These are phyloP conservation scores for Myripristis jacobus DNA, from an alignment of 2,797 vertebrate genomes.

Conservation along the genomic window DNA sequence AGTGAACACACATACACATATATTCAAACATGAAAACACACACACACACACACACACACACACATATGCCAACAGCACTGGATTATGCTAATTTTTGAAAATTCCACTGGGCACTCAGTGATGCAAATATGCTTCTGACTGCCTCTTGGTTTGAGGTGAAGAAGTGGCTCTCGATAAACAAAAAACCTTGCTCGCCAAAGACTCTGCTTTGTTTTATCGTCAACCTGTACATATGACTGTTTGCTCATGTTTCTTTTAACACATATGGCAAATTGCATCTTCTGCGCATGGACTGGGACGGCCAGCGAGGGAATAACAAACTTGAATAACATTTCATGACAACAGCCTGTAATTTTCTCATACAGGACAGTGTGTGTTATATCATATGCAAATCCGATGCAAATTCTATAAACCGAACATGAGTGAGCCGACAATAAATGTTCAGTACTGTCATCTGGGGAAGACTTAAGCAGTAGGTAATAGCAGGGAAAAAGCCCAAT, in stretches of 20 bases:
- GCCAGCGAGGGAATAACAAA: neutral
- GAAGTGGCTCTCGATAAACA: conserved; percentile 48
- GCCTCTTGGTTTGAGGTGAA: conserved; percentile 53
- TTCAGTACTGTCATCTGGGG: conserved; percentile 22
- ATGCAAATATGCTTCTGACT: conserved; percentile 63
- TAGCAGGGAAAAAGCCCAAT: neutral
- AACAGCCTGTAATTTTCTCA: conserved; percentile 7
- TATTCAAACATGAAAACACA: conserved; percentile 2
- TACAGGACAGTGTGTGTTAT: conserved; percentile 17
- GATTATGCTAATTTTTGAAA: conserved; percentile 67
- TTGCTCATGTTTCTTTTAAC: conserved; percentile 5
- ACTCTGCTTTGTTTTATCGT: conserved; percentile 20
- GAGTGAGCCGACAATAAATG: conserved; percentile 35
- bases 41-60: conserved; percentile 23
- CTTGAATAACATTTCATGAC: conserved; percentile 21
- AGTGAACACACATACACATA: conserved; percentile 12
- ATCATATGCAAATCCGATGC: conserved; percentile 54
- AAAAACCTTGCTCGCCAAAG: conserved; percentile 6
- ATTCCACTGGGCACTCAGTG: conserved; percentile 57
- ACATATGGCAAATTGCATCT: neutral
- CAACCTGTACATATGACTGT: conserved; percentile 12
- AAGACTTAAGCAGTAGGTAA: conserved; percentile 28
- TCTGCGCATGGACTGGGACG: neutral
- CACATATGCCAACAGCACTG: conserved; percentile 26
- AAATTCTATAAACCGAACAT: conserved; percentile 34